Percentiles rank a stretch among this genome's conserved stretches.
Evolutionary conservation across 2,113 vertebrate genomes (phyloP).

Genomic region (Catagonus wagneri): DNA sequence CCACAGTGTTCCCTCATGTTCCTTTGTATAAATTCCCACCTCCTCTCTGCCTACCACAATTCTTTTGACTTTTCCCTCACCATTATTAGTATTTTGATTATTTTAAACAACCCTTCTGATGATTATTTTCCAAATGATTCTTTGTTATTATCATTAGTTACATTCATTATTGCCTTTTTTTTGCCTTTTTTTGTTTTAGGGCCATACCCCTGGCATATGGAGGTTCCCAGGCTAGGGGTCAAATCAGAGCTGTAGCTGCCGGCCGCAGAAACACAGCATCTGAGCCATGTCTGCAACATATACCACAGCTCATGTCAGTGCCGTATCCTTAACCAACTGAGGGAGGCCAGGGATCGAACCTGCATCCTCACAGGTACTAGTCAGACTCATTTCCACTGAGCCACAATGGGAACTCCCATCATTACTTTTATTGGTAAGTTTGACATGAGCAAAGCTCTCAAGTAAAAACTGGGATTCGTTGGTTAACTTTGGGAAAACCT

Average conservation of each 20-base stretch:
- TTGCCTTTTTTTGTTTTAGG: too few relatives aligned
- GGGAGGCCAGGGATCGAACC: too few relatives aligned
- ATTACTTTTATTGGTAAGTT: not conserved
- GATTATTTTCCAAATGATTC: constrained; percentile 20
- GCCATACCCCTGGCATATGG: too few relatives aligned
- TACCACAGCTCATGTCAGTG: too few relatives aligned
- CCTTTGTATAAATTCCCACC: not conserved
- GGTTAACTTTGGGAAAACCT: not conserved
- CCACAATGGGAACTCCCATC: too few relatives aligned
- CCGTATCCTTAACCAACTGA: too few relatives aligned
- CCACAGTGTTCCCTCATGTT: not conserved
- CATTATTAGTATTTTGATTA: not conserved
- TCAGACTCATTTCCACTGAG: too few relatives aligned
- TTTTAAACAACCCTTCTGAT: not conserved
- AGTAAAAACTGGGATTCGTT: not conserved
- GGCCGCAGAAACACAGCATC: too few relatives aligned
- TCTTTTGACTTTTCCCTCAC: not conserved
- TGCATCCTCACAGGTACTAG: too few relatives aligned
- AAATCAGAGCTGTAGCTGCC: too few relatives aligned
- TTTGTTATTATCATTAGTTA: not conserved
- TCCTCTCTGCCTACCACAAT: not conserved
- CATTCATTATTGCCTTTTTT: not conserved
- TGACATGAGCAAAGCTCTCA: not conserved
- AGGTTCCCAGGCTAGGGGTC: too few relatives aligned
- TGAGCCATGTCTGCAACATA: too few relatives aligned